These are phyloP conservation scores for Ranitomeya imitator DNA, from an alignment of 2,113 vertebrate genomes.

Conservation along the genomic window DNA sequence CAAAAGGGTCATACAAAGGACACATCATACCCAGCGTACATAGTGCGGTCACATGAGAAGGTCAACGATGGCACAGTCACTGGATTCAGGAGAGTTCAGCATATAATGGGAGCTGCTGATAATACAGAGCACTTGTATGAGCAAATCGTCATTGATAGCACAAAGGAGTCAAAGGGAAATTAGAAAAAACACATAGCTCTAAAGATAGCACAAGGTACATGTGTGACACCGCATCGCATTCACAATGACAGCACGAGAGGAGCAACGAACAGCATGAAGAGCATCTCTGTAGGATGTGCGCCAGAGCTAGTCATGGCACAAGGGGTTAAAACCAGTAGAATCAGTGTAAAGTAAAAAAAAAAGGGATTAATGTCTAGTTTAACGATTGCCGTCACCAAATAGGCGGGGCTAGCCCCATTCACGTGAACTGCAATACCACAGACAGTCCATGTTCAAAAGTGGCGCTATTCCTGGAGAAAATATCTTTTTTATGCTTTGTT, in stretches of 20 bases:
- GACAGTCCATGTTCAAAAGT: no score
- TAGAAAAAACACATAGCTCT: background rate
- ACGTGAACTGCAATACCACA: no score
- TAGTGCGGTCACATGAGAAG: background rate
- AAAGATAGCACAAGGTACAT: background rate
- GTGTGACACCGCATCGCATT: background rate
- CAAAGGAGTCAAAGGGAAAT: background rate
- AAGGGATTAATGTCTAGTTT: no score
- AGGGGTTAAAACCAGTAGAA: background rate
- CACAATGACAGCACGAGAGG: background rate
- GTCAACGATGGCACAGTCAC: background rate
- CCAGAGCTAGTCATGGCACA: background rate
- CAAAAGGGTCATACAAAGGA: background rate
- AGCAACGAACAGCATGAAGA: background rate
- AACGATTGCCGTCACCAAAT: no score
- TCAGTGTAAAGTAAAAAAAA: no score
- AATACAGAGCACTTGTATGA: background rate
- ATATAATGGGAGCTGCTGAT: background rate
- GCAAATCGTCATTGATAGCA: background rate
- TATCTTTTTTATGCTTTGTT: no score
- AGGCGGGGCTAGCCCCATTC: no score
- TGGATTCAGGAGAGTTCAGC: background rate
- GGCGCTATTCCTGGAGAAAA: no score
- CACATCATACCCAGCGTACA: background rate
- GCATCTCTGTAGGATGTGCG: background rate